phyloP scores from a whole-genome alignment of 2,888 invertebrate genomes.

The Drosophila acutilabella region DNA sequence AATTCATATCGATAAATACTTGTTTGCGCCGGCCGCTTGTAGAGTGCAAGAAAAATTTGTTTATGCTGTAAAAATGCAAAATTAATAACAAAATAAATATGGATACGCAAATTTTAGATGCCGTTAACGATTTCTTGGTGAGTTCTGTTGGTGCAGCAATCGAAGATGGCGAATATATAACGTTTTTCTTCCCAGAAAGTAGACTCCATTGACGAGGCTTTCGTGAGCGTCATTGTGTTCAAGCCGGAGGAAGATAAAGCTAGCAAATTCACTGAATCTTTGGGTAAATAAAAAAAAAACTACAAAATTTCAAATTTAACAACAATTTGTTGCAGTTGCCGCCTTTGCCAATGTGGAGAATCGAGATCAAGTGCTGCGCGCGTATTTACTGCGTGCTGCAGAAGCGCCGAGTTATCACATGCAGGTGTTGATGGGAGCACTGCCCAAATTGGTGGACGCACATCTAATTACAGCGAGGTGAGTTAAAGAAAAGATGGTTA shows the following conservation, averaged over 20 bases:
- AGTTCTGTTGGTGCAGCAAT: neutral
- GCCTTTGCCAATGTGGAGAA: constrained; percentile 90
- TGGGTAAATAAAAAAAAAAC: constrained; percentile 83
- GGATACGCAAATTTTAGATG: constrained; percentile 81
- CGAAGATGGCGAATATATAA: neutral
- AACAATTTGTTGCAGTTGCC: constrained; percentile 83
- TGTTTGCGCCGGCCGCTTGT: constrained; percentile 31
- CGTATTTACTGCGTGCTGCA: constrained; percentile 91
- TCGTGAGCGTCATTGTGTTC: constrained; percentile 94
- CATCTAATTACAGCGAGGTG: constrained; percentile 92
- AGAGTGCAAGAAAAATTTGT: constrained; percentile 45
- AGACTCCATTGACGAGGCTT: constrained; percentile 94
- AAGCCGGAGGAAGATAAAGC: constrained; percentile 90
- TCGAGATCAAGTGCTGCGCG: constrained; percentile 90
- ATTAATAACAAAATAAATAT: constrained; percentile 61
- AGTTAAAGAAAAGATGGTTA: constrained; percentile 29
- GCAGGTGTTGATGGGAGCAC: constrained; percentile 90
- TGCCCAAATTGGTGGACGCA: constrained; percentile 91
- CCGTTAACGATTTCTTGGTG: constrained; percentile 80
- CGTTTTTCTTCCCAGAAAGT: constrained; percentile 87
- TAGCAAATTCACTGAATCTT: constrained; percentile 88
- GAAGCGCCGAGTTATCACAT: constrained; percentile 91
- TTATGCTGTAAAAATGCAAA: constrained; percentile 55
- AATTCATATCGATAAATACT: constrained; percentile 28
- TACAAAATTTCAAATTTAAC: neutral